Conservation (phyloP, 2,113 vertebrate genomes). For the Forbesichthys agassizii region DNA sequence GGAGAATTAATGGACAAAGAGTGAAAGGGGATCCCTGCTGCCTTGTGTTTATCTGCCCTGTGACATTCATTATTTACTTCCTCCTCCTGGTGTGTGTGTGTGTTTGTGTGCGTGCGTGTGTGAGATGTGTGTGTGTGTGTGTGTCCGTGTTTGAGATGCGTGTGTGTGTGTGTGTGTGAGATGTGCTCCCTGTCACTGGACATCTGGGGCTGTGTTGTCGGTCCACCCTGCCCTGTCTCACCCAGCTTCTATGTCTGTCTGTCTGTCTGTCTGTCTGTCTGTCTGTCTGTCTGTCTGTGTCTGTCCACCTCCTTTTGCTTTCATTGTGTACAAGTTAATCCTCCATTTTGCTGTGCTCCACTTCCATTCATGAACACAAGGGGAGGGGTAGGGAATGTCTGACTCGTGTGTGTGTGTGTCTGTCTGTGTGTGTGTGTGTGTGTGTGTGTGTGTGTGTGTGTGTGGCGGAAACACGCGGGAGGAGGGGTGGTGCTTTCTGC, state of each 20-base stretch:
- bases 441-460: slow-evolving; percentile 8
- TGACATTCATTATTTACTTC: slow-evolving; percentile 40
- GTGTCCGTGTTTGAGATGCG: too few relatives aligned
- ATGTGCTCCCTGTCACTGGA: not conserved
- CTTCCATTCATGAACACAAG: too few relatives aligned
- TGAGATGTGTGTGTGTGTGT: too few relatives aligned
- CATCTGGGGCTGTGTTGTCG: not conserved
- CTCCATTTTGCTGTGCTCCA: too few relatives aligned
- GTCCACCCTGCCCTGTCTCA: not conserved
- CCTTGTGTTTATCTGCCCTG: slow-evolving; percentile 3
- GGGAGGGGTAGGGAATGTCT: not conserved
- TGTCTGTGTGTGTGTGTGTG: slow-evolving; percentile 8
- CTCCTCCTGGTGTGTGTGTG: slow-evolving; percentile 12
- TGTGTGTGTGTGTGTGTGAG: slow-evolving; percentile 10
- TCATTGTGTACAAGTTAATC: not conserved
- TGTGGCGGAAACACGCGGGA: not conserved
- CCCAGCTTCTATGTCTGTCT: not conserved
- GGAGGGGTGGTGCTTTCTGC: too few relatives aligned
- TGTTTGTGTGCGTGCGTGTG: not conserved
- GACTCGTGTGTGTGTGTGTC: not conserved
- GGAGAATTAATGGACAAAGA: slow-evolving; percentile 14
- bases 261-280: not conserved
- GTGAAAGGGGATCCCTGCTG: slow-evolving; percentile 21
- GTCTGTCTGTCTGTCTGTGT: not conserved
- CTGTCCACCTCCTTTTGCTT: not conserved